Base-by-base conservation (phyloP, 2,113 vertebrate genomes). In the Gymnocephalus cernua region DNA sequence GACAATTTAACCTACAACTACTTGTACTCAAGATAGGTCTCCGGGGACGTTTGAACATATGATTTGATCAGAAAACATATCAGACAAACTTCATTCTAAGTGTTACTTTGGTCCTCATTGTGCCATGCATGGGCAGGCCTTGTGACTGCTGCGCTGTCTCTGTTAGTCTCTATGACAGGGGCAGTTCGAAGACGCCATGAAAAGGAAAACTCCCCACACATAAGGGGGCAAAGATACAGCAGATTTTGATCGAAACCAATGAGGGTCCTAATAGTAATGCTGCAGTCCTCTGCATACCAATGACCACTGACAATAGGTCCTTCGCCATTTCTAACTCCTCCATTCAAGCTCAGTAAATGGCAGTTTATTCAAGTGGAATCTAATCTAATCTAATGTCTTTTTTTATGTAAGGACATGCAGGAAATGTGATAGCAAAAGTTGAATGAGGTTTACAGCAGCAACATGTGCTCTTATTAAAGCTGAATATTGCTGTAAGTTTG, bases 231-330 rank as follows among this genome's bases (percentile, higher is more conserved):
- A 77, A 79, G 82, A 81, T 79, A 53, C 56, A 77, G 47, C 23
- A 23, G 77, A 58, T 64, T 77, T 81, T 72, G 67, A 86, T 91
- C 29, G 59, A 77, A 86, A 65, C 84, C 70, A 53, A 32, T 5
- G 15, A 74, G 67, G 65, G 68, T 76, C 47, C 69, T 68, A 47
- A 79, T 74, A 32, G 69, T 69, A 84, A 85, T 68, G 45, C 51
- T 15, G 14, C 56, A 25, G 57, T 44, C 41, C 64, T 70, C 76
- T 73, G 93, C 91, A 94, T 94, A 87, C 75, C 63, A 94, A 93
- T 88, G 72, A 63, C 18, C 1, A 8, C 73, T 32, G 45, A 93
- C 91, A 93, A 93, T 89, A 74, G 75, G 56, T 71, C 83, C 64
- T 77, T 72, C 16, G 7, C 74, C 77, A 67, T 86, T 88, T 86